phyloP scores from a whole-genome alignment of 2,888 invertebrate genomes.

The Polyommatus icarus region DNA sequence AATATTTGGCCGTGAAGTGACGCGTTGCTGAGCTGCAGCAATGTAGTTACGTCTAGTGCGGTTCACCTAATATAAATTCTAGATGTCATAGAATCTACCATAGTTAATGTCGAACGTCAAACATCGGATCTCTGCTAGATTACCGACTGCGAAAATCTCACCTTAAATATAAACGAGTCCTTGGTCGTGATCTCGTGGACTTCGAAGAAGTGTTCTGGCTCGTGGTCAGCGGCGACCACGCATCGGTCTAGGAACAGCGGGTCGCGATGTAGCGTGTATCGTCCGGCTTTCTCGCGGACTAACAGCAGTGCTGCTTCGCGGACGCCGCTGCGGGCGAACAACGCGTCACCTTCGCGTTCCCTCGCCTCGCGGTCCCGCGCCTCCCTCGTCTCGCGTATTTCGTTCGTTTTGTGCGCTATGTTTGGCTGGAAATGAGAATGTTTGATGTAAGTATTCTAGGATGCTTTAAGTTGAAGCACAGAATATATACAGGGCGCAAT shows the following conservation, averaged over 20 bases:
- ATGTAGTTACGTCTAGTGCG: no score
- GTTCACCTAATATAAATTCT: no score
- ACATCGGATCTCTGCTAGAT: no score
- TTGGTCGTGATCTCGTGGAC: conserved; percentile 95
- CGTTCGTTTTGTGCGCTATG: conserved; percentile 84
- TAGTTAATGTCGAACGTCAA: no score
- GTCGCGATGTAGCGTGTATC: conserved; percentile 92
- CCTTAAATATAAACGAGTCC: conserved; percentile 95
- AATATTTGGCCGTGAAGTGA: no score
- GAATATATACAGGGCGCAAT: no score
- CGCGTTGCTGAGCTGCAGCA: no score
- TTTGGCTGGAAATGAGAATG: conserved; percentile 81
- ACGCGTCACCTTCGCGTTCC: conserved; percentile 69
- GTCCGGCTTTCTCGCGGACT: conserved; percentile 93
- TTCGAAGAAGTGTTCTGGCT: conserved; percentile 96
- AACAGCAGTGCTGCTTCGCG: conserved; percentile 93
- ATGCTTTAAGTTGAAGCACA: no score
- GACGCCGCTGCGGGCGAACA: conserved; percentile 88
- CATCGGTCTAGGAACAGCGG: conserved; percentile 95
- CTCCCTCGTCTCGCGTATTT: conserved; percentile 78
- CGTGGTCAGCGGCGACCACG: conserved; percentile 93
- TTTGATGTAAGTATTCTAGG: background rate
- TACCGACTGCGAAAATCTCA: background rate
- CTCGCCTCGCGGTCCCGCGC: conserved; percentile 70
- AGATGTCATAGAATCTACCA: no score